phyloP scores from a whole-genome alignment of 2,113 vertebrate genomes.

The Triplophysa tibetana region DNA sequence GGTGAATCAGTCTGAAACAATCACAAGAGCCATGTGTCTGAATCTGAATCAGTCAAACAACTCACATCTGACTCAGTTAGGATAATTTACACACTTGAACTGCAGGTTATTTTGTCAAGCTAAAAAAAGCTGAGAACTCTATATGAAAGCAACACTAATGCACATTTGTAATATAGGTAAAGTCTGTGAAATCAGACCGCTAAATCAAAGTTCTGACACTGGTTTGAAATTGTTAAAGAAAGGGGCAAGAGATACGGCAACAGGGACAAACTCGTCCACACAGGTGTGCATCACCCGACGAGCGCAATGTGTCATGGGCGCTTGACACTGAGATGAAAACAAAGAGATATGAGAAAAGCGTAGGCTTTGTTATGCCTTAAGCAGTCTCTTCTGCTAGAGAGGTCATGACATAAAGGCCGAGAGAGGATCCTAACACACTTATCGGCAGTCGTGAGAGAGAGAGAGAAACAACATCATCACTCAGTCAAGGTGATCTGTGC shows the following conservation, averaged over 20 bases:
- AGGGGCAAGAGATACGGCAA: neutral
- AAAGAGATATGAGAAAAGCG: neutral
- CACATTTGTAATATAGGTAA: too few relatives aligned
- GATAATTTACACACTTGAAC: too few relatives aligned
- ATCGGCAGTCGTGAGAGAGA: slow-evolving; percentile 53
- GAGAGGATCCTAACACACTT: slow-evolving; percentile 37
- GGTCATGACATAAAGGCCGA: slow-evolving; percentile 20
- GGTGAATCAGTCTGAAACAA: too few relatives aligned
- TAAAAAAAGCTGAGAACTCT: too few relatives aligned
- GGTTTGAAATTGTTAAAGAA: neutral
- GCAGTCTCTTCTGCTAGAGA: slow-evolving; percentile 2
- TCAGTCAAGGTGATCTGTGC: slow-evolving; percentile 58
- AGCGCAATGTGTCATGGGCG: neutral
- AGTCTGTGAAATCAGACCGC: too few relatives aligned
- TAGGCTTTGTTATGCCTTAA: slow-evolving; percentile 1
- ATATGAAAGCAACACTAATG: too few relatives aligned
- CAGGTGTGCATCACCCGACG: neutral
- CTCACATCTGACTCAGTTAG: too few relatives aligned
- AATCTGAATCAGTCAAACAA: too few relatives aligned
- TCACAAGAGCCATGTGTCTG: too few relatives aligned
- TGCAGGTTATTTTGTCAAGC: too few relatives aligned
- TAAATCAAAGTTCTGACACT: neutral
- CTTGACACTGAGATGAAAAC: slow-evolving; percentile 3
- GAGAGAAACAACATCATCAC: slow-evolving; percentile 59
- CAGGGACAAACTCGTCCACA: neutral